phyloP scores from a whole-genome alignment of 2,797 vertebrate genomes.

The Macropodus opercularis region DNA sequence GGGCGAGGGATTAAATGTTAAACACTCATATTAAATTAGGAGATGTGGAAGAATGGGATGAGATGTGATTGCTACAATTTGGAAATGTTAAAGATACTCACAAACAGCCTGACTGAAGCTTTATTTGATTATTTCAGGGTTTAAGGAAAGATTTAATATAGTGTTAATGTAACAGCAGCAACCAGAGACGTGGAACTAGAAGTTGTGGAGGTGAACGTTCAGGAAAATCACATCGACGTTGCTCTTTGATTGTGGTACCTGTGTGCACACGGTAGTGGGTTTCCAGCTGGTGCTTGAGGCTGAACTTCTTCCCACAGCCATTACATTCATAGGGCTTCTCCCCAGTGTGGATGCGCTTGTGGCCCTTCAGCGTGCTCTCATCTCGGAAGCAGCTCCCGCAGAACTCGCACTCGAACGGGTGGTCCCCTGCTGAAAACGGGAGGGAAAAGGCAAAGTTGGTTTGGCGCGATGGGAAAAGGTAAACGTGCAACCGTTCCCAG shows the following conservation, averaged over 20 bases:
- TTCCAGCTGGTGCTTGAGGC: constrained; percentile 99
- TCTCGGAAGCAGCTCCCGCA: constrained; percentile 98
- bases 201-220: too few relatives aligned
- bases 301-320: constrained; percentile 98
- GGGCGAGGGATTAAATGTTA: neutral
- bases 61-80: neutral
- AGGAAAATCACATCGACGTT: neutral
- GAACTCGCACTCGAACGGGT: constrained; percentile 97
- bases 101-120: neutral
- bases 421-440: constrained; percentile 85
- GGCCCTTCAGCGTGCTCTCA: constrained; percentile 96
- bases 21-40: constrained; percentile 4
- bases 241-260: constrained; percentile 83
- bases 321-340: constrained; percentile 99
- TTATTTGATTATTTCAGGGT: neutral
- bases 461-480: neutral
- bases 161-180: neutral
- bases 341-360: constrained; percentile 98
- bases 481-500: neutral
- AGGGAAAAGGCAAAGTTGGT: constrained; percentile 3
- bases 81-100: neutral
- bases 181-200: neutral
- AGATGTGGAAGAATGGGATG: neutral
- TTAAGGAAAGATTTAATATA: too few relatives aligned
- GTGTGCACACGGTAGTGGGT: constrained; percentile 98